These are phyloP conservation scores for Acronicta leporina DNA, from an alignment of 2,888 invertebrate species.

Conservation along the genomic window DNA sequence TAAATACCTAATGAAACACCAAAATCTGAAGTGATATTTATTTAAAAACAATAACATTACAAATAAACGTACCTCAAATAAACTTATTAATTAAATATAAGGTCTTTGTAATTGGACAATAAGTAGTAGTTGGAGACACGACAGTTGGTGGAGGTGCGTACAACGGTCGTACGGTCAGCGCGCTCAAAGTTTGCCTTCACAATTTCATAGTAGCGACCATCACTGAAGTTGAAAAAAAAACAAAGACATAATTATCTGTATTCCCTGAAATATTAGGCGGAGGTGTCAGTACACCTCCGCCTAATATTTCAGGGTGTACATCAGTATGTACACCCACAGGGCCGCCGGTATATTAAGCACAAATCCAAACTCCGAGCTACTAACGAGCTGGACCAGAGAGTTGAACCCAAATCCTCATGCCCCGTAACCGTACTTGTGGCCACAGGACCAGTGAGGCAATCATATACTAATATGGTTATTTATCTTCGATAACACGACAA, in stretches of 20 bases:
- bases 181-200: constrained; percentile 99
- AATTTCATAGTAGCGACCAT: constrained; percentile 99
- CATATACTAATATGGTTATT: no score
- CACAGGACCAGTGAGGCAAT: no score
- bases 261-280: no score
- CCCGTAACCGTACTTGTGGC: no score
- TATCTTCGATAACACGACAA: no score
- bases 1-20: background rate
- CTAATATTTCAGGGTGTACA: no score
- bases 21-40: constrained; percentile 26
- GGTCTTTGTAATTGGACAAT: constrained; percentile 97
- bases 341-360: no score
- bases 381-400: no score
- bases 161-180: constrained; percentile 98
- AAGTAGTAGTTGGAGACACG: constrained; percentile 98
- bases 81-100: constrained; percentile 95
- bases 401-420: no score
- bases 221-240: constrained; percentile 89
- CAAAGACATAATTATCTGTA: background rate
- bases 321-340: no score
- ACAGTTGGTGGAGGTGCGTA: constrained; percentile 98
- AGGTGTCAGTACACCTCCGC: no score
- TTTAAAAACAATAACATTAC: constrained; percentile 36
- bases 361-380: no score
- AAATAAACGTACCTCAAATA: constrained; percentile 12